phyloP scores from a whole-genome alignment of 2,797 vertebrate genomes.

The Sphenodon punctatus region DNA sequence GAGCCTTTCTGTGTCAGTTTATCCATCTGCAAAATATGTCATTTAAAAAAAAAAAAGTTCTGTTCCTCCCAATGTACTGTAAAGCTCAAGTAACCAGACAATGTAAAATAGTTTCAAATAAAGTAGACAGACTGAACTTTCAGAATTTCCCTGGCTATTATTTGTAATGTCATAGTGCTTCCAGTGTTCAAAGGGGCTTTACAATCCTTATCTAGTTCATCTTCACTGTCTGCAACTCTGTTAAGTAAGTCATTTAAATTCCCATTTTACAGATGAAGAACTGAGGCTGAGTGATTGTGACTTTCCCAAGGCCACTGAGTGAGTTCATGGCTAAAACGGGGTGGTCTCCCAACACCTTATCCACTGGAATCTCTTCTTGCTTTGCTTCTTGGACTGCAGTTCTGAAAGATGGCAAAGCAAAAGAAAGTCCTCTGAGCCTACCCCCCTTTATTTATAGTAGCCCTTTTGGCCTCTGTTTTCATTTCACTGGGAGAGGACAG shows the following conservation, averaged over 20 bases:
- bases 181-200: too few relatives aligned
- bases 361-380: not conserved
- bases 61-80: not conserved
- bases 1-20: not conserved
- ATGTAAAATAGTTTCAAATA: not conserved
- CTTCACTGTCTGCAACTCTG: too few relatives aligned
- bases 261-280: too few relatives aligned
- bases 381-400: not conserved
- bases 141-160: too few relatives aligned
- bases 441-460: not conserved
- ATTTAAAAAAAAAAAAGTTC: not conserved
- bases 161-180: too few relatives aligned
- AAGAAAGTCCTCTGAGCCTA: not conserved
- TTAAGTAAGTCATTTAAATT: too few relatives aligned
- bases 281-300: too few relatives aligned
- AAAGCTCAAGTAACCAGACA: not conserved
- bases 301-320: not conserved
- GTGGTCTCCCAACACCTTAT: not conserved
- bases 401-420: not conserved
- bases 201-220: too few relatives aligned
- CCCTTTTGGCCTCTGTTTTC: not conserved
- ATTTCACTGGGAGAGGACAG: not conserved
- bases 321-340: not conserved
- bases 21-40: not conserved
- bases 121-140: too few relatives aligned